phyloP scores from a whole-genome alignment of 2,113 vertebrate genomes.

The Archocentrus centrarchus region DNA sequence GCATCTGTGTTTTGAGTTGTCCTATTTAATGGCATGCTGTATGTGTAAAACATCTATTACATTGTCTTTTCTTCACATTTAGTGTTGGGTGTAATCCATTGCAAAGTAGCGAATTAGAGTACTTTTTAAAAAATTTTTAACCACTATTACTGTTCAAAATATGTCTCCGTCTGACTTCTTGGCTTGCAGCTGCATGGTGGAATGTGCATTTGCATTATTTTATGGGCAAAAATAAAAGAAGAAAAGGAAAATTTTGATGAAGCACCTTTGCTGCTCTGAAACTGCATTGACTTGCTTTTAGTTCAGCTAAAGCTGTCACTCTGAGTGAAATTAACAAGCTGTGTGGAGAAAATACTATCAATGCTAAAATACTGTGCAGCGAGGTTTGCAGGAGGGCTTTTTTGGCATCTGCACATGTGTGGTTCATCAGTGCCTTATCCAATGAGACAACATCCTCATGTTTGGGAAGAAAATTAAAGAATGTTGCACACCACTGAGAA shows the following conservation, averaged over 20 bases:
- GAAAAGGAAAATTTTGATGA: too few relatives aligned
- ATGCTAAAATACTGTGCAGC: too few relatives aligned
- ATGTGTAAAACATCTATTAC: not conserved
- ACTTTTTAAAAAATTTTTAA: not conserved
- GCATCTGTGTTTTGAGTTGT: not conserved
- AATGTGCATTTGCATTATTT: not conserved
- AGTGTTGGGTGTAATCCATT: not conserved
- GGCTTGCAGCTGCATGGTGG: not conserved
- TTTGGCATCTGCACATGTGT: too few relatives aligned
- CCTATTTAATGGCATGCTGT: not conserved
- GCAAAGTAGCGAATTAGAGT: not conserved
- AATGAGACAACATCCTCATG: too few relatives aligned
- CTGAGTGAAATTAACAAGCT: not conserved
- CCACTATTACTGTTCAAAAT: not conserved
- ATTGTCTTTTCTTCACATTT: not conserved
- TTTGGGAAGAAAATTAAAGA: too few relatives aligned
- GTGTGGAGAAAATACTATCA: not conserved
- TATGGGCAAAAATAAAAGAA: not conserved
- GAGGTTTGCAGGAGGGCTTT: too few relatives aligned
- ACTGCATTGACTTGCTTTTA: not conserved
- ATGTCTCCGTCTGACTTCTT: too few relatives aligned
- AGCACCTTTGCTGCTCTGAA: not conserved
- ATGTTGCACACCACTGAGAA: not conserved
- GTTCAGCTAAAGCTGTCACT: not conserved
- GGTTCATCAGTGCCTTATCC: too few relatives aligned